phyloP scores from a whole-genome alignment of 1,140 invertebrate genomes.

The Trinorchestia longiramus region DNA sequence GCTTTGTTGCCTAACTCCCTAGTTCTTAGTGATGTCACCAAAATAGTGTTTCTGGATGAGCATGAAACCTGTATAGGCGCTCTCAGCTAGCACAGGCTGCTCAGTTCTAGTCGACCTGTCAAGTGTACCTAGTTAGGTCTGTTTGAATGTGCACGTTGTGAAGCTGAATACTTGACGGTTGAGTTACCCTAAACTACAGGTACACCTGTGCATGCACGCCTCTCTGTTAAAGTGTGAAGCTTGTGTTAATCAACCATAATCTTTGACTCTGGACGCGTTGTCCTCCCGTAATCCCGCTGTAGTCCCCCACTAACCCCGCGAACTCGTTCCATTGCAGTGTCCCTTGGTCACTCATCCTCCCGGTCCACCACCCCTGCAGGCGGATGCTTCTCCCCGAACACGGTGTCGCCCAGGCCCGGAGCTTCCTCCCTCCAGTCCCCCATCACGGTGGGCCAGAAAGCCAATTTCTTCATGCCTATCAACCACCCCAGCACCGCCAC shows the following conservation, averaged over 20 bases:
- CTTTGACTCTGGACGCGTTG: background rate
- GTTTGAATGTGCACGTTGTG: no score
- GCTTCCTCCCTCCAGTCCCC: slow-evolving; percentile 72
- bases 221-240: no score
- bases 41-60: no score
- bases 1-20: no score
- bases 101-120: no score
- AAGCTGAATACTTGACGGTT: no score
- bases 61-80: no score
- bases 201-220: no score
- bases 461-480: slow-evolving; percentile 90
- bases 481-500: slow-evolving; percentile 74
- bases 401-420: slow-evolving; percentile 67
- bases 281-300: background rate
- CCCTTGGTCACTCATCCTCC: slow-evolving; percentile 85
- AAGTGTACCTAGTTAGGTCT: no score
- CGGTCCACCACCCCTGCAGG: slow-evolving; percentile 85
- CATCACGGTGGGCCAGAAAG: slow-evolving; percentile 77
- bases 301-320: background rate
- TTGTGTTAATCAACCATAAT: background rate
- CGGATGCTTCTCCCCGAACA: slow-evolving; percentile 64
- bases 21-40: no score
- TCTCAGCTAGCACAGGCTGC: no score
- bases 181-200: no score
- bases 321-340: slow-evolving; percentile 76